phyloP scores from a whole-genome alignment of 2,797 vertebrate genomes.

The Acanthopagrus latus region DNA sequence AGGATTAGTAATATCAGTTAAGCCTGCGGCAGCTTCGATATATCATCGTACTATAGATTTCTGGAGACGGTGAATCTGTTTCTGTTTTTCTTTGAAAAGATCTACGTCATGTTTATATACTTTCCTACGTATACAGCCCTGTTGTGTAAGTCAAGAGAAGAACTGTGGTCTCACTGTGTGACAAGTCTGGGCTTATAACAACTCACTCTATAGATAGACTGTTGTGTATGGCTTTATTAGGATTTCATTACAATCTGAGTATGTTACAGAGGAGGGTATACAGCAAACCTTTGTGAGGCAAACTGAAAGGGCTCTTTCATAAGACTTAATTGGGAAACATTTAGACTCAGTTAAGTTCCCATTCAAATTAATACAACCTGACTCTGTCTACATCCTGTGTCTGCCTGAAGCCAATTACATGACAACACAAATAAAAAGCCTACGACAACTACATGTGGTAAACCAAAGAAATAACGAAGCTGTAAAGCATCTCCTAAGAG shows the following conservation, averaged over 20 bases:
- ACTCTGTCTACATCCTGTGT: conserved; percentile 60
- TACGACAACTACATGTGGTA: not conserved
- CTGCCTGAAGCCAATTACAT: conserved; percentile 35
- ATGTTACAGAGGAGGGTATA: conserved; percentile 56
- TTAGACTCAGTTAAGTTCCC: conserved; percentile 68
- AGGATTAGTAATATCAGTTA: conserved; percentile 8
- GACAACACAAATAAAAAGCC: conserved; percentile 25
- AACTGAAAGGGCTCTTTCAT: conserved; percentile 81
- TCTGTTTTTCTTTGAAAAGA: conserved; percentile 10
- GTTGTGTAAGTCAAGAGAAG: conserved; percentile 19
- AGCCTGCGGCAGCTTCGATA: conserved; percentile 8
- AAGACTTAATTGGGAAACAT: conserved; percentile 72
- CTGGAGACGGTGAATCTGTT: conserved; percentile 5
- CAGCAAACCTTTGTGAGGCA: conserved; percentile 75
- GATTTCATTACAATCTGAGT: conserved; percentile 71
- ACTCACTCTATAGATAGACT: conserved; percentile 42
- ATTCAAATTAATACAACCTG: conserved; percentile 78
- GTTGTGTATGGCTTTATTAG: conserved; percentile 61
- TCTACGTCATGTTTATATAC: conserved; percentile 17
- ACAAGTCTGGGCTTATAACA: conserved; percentile 38
- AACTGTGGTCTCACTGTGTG: conserved; percentile 21
- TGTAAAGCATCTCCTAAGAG: not conserved
- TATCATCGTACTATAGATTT: not conserved
- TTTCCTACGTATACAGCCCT: conserved; percentile 10
- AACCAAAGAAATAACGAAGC: conserved; percentile 7